These are phyloP conservation scores for Pelochelys cantorii DNA, from an alignment of 2,797 vertebrate genomes.

Conservation along the genomic window DNA sequence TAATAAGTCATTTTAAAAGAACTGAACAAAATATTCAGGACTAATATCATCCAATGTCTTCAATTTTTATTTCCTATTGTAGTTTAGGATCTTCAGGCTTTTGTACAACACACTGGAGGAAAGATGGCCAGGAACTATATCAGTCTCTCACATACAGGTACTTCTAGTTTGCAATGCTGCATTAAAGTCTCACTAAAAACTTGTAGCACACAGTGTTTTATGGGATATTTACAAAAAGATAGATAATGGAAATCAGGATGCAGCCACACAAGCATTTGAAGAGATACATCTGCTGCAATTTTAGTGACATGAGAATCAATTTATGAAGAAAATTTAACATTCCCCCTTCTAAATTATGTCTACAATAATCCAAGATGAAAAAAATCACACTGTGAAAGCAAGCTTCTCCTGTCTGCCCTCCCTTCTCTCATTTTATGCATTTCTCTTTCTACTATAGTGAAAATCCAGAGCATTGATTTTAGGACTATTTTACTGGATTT, in stretches of 20 bases:
- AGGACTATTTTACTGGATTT: constrained; percentile 79
- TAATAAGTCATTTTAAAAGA: neutral
- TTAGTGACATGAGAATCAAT: constrained; percentile 21
- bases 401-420: neutral
- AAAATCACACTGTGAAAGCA: constrained; percentile 25
- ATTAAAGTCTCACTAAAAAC: constrained; percentile 18
- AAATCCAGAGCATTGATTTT: constrained; percentile 71
- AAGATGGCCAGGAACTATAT: neutral
- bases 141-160: neutral
- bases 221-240: constrained; percentile 59
- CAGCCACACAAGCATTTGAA: constrained; percentile 13
- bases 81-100: neutral
- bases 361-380: neutral
- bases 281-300: constrained; percentile 27
- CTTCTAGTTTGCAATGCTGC: neutral
- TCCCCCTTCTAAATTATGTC: constrained; percentile 46
- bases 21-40: neutral
- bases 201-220: rapidly evolving
- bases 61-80: neutral
- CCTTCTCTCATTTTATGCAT: constrained; percentile 38
- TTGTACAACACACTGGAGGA: neutral
- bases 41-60: neutral
- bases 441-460: constrained; percentile 48
- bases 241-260: constrained; percentile 30
- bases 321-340: constrained; percentile 35